Conservation (phyloP, 2,888 invertebrate genomes). For the Pardosa pseudoannulata region DNA sequence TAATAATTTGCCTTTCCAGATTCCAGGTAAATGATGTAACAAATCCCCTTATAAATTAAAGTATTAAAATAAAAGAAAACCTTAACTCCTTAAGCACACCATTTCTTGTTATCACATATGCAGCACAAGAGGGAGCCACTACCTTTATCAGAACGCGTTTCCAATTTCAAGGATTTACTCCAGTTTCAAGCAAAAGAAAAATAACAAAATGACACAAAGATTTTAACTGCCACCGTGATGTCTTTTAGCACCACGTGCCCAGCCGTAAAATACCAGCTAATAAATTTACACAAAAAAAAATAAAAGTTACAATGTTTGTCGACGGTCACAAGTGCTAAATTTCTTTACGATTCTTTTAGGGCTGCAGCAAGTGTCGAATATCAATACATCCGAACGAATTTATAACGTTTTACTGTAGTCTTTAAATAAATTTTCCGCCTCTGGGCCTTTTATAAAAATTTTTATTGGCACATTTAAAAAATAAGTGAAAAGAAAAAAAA, state of each 20-base stretch:
- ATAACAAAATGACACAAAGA: not conserved
- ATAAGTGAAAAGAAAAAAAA: too few relatives aligned
- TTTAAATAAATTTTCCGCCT: slow-evolving; percentile 65
- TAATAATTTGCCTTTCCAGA: too few relatives aligned
- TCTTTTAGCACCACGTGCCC: slow-evolving; percentile 23
- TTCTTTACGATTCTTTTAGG: slow-evolving; percentile 59
- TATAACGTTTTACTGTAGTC: slow-evolving; percentile 37
- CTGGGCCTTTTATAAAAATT: slow-evolving; percentile 33
- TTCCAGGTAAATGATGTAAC: too few relatives aligned
- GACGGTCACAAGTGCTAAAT: slow-evolving; percentile 52
- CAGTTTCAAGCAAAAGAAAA: too few relatives aligned
- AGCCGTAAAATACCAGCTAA: slow-evolving; percentile 35
- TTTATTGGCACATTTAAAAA: slow-evolving; percentile 55
- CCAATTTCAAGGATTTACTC: too few relatives aligned
- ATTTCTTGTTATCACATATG: too few relatives aligned
- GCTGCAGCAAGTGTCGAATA: slow-evolving; percentile 4
- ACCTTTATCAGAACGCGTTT: too few relatives aligned
- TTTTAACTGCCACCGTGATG: slow-evolving; percentile 13
- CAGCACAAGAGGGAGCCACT: not conserved
- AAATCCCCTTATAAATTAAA: too few relatives aligned
- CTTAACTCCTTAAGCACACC: too few relatives aligned
- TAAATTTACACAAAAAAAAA: too few relatives aligned
- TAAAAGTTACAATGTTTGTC: slow-evolving; percentile 56
- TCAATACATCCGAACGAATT: slow-evolving; percentile 17
- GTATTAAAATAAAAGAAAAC: too few relatives aligned